These are phyloP conservation scores for Zophobas morio DNA, from an alignment of 1,140 invertebrate genomes.

Conservation along the genomic window DNA sequence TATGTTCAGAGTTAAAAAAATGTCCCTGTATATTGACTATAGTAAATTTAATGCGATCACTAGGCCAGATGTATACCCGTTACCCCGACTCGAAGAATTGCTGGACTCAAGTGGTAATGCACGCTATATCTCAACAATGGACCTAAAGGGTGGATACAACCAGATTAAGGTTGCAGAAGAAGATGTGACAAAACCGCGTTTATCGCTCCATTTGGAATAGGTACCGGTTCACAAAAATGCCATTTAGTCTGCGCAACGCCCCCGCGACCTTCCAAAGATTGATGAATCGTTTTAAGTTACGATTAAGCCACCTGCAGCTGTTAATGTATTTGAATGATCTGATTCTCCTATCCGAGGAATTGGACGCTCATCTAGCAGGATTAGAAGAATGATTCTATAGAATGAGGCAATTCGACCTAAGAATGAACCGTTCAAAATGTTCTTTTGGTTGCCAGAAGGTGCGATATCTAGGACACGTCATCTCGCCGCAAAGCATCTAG, in stretches of 20 bases:
- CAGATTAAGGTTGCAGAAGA: background rate
- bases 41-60: no score
- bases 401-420: conserved; percentile 61
- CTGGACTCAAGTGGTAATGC: no score
- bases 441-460: conserved; percentile 62
- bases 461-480: conserved; percentile 66
- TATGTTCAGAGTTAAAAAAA: no score
- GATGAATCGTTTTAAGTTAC: conserved; percentile 53
- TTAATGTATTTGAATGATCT: conserved; percentile 69
- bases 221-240: conserved; percentile 53
- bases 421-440: conserved; percentile 65
- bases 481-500: conserved; percentile 62
- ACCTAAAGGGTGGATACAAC: background rate
- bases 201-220: background rate
- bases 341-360: conserved; percentile 63
- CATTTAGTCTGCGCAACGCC: conserved; percentile 66
- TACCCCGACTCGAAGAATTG: no score
- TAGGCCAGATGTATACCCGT: no score
- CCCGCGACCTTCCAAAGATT: conserved; percentile 56
- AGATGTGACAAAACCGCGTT: conserved; percentile 3
- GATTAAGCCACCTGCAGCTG: conserved; percentile 47
- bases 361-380: conserved; percentile 64
- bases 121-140: no score
- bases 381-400: conserved; percentile 63
- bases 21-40: no score